Percentiles rank a stretch among this genome's conserved stretches.
Conservation (phyloP, 2,888 invertebrate species). For the Baccha elongata region DNA sequence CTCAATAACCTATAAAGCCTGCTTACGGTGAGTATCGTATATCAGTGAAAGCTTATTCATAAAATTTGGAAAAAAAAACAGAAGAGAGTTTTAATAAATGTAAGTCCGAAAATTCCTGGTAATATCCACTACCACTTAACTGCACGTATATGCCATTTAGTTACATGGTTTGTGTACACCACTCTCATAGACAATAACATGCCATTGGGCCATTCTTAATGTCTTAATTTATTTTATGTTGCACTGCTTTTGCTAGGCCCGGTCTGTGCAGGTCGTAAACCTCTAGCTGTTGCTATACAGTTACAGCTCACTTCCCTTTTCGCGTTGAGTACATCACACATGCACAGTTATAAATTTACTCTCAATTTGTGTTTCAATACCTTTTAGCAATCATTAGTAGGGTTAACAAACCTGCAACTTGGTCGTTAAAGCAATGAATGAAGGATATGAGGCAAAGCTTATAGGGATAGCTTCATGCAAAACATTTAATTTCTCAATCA, state of each 20-base stretch:
- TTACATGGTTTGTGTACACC: slow-evolving; percentile 2
- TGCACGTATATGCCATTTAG: slow-evolving; percentile 9
- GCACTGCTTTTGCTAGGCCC: slow-evolving; percentile 27
- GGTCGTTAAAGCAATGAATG: slow-evolving; percentile 42
- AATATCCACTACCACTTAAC: slow-evolving; percentile 58
- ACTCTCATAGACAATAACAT: slow-evolving; percentile 67
- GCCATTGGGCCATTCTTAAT: slow-evolving; percentile 72
- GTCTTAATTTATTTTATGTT: slow-evolving; percentile 70
- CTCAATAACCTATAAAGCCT: slow-evolving; percentile 50
- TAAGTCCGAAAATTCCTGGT: slow-evolving; percentile 33
- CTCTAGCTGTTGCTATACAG: slow-evolving; percentile 10
- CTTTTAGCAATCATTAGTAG: slow-evolving; percentile 67
- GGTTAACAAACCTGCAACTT: slow-evolving; percentile 73
- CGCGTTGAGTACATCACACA: slow-evolving; percentile 14
- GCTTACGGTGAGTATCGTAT: slow-evolving; percentile 35
- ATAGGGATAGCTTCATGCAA: slow-evolving; percentile 19
- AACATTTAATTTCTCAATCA: slow-evolving; percentile 73
- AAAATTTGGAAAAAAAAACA: neutral
- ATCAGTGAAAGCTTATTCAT: neutral
- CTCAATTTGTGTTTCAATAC: slow-evolving; percentile 72
- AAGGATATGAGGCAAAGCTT: neutral
- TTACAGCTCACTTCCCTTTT: neutral
- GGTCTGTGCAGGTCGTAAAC: slow-evolving; percentile 34
- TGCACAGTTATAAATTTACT: slow-evolving; percentile 65
- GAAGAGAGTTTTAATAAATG: neutral